Evolutionary conservation across 35 echinoderm and acorn worm species (phyloP).

Genomic region (Ophiothrix spiculata): DNA sequence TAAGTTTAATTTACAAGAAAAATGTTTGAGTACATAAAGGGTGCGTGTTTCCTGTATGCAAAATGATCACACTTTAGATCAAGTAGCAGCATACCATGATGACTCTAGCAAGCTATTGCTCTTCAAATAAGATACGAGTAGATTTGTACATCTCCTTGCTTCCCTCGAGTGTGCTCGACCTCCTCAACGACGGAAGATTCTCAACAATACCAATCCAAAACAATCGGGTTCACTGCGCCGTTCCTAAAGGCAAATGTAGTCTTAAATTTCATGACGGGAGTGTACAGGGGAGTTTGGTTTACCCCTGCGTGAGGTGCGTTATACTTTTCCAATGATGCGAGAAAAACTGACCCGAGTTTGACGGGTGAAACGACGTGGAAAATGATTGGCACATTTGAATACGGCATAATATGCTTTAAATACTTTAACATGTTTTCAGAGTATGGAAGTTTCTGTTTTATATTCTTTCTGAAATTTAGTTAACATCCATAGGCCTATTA

Average conservation of each 20-base stretch:
- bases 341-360: not conserved
- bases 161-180: not conserved
- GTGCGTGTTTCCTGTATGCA: too few species aligned
- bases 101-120: not conserved
- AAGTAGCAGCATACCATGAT: too few species aligned
- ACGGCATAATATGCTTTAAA: too few species aligned
- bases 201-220: not conserved
- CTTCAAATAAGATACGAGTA: not conserved
- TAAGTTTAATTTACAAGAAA: too few species aligned
- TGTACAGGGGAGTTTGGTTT: not conserved
- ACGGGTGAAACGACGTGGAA: not conserved
- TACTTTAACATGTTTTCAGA: too few species aligned
- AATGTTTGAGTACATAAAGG: too few species aligned
- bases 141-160: not conserved
- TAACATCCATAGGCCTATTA: too few species aligned
- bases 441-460: too few species aligned
- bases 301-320: constrained; percentile 2
- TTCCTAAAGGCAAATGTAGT: not conserved
- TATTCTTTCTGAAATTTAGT: too few species aligned
- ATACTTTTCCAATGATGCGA: not conserved
- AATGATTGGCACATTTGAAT: too few species aligned
- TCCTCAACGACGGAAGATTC: not conserved
- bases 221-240: not conserved
- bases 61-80: too few species aligned
- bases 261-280: not conserved